phyloP scores from a whole-genome alignment of 1,140 invertebrate species.

The Ostrea denselamellosa region DNA sequence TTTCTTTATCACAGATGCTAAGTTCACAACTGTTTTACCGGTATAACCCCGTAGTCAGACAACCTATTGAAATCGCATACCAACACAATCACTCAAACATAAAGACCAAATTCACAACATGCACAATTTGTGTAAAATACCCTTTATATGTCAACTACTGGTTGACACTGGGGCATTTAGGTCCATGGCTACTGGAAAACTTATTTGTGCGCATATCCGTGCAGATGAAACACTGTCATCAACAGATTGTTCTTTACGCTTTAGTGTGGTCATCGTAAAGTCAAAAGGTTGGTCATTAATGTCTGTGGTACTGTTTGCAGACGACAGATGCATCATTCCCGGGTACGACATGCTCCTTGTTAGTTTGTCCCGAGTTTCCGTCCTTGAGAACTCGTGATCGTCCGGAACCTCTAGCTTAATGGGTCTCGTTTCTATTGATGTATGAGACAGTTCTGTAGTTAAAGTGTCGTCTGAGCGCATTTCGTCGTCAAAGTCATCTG shows the following conservation, averaged over 20 bases:
- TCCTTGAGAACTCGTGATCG: neutral
- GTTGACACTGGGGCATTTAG: neutral
- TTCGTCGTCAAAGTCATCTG: conserved; percentile 12
- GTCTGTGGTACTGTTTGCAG: neutral
- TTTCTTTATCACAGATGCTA: too few relatives aligned
- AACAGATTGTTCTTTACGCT: conserved; percentile 30
- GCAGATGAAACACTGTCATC: conserved; percentile 6
- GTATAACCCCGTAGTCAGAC: too few relatives aligned
- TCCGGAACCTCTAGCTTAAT: conserved; percentile 8
- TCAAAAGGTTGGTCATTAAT: neutral
- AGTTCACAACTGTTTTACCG: too few relatives aligned
- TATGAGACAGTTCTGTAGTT: neutral
- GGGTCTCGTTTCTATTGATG: neutral
- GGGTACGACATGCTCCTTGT: conserved; percentile 22
- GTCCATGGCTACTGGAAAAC: neutral
- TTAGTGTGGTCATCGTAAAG: conserved; percentile 34
- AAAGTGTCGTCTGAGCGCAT: neutral
- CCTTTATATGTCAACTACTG: neutral
- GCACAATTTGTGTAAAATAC: neutral
- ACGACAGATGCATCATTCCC: conserved; percentile 7
- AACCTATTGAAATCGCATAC: too few relatives aligned
- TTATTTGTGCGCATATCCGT: neutral
- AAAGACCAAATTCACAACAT: neutral
- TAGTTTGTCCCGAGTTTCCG: neutral
- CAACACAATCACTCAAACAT: too few relatives aligned